phyloP scores from a whole-genome alignment of 2,113 vertebrate genomes.

The Cololabis saira region DNA sequence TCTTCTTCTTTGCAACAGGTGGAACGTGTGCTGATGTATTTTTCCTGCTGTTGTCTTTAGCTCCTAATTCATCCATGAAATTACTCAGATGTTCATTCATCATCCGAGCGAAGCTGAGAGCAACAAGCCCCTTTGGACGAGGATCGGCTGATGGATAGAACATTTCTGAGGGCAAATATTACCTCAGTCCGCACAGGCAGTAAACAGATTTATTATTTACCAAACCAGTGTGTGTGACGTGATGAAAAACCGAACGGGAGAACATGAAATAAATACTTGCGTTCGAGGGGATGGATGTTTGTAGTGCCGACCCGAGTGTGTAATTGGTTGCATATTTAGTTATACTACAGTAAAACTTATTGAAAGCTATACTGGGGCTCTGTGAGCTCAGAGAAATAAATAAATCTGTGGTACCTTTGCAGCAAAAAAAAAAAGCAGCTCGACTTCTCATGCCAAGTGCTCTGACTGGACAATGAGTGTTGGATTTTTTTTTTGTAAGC shows the following conservation, averaged over 20 bases:
- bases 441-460: slow-evolving; percentile 66
- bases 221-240: slow-evolving; percentile 42
- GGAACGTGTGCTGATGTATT: slow-evolving; percentile 67
- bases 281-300: slow-evolving; percentile 46
- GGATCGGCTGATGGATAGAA: slow-evolving; percentile 68
- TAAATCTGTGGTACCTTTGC: slow-evolving; percentile 71
- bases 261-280: slow-evolving; percentile 48
- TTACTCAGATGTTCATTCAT: slow-evolving; percentile 79
- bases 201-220: slow-evolving; percentile 78
- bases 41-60: slow-evolving; percentile 73
- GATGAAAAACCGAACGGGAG: slow-evolving; percentile 56
- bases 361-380: slow-evolving; percentile 59
- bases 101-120: slow-evolving; percentile 62
- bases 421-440: slow-evolving; percentile 69
- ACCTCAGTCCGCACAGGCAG: slow-evolving; percentile 56
- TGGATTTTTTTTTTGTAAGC: slow-evolving; percentile 68
- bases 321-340: slow-evolving; percentile 80
- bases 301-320: slow-evolving; percentile 53
- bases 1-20: slow-evolving; percentile 63
- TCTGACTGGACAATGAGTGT: slow-evolving; percentile 69
- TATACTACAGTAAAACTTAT: slow-evolving; percentile 63
- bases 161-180: slow-evolving; percentile 63
- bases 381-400: slow-evolving; percentile 76
- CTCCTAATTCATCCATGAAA: slow-evolving; percentile 81
- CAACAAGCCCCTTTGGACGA: slow-evolving; percentile 48